These are phyloP conservation scores for Cetoscarus ocellatus DNA, from an alignment of 2,797 vertebrate species.

Conservation along the genomic window DNA sequence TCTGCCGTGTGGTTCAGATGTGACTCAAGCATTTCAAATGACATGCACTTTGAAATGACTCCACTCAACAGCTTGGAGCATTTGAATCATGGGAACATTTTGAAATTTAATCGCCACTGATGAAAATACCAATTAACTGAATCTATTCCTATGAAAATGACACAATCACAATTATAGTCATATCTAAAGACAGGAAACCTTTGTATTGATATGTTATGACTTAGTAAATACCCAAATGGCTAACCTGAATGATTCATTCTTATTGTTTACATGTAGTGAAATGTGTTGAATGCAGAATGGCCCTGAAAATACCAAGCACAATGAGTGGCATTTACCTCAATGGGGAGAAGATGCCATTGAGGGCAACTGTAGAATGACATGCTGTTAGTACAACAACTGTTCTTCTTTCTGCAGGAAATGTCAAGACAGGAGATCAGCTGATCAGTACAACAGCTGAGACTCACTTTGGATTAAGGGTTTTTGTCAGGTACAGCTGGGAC, in stretches of 20 bases:
- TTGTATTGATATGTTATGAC: slow-evolving; percentile 6
- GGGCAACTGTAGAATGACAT: slow-evolving; percentile 57
- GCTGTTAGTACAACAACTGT: slow-evolving; percentile 58
- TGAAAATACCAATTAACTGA: slow-evolving; percentile 29
- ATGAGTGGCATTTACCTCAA: slow-evolving; percentile 53
- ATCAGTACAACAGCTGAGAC: slow-evolving; percentile 47
- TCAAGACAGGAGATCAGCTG: slow-evolving; percentile 58
- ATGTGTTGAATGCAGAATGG: slow-evolving; percentile 15
- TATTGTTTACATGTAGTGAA: slow-evolving; percentile 3
- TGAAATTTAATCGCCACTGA: slow-evolving; percentile 16
- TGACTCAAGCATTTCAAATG: slow-evolving; percentile 56
- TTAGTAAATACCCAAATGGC: slow-evolving; percentile 6
- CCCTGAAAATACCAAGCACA: slow-evolving; percentile 13
- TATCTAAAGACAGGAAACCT: slow-evolving; percentile 13
- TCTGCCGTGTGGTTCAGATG: slow-evolving; percentile 67
- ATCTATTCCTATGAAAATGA: slow-evolving; percentile 37
- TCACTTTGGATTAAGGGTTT: slow-evolving; percentile 34
- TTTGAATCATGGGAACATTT: slow-evolving; percentile 46
- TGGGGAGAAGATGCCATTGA: slow-evolving; percentile 39
- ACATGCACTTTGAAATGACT: slow-evolving; percentile 41
- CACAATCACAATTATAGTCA: slow-evolving; percentile 11
- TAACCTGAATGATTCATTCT: slow-evolving; percentile 3
- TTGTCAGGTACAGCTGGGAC: slow-evolving; percentile 23
- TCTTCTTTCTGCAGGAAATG: slow-evolving; percentile 54
- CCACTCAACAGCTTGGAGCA: slow-evolving; percentile 42